Percentiles rank a stretch among this genome's conserved stretches.
Conservation (phyloP, 2,113 vertebrate species). For the Sinosuthora webbiana region DNA sequence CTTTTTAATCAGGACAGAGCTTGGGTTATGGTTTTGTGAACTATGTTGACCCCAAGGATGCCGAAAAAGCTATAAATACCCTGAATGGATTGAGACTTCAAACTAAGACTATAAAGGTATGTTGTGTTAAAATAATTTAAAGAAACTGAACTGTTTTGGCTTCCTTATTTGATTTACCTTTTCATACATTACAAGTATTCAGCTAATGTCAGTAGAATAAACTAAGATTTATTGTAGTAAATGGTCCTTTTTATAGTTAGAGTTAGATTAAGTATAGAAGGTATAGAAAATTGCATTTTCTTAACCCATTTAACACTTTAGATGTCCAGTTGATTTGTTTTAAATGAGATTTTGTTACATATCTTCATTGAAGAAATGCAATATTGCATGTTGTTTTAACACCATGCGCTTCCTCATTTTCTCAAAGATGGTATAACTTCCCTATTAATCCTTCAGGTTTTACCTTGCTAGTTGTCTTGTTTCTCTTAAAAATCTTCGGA, state of each 20-base stretch:
- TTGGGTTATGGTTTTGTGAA: constrained; percentile 99
- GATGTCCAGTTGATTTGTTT: background rate
- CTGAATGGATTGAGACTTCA: constrained; percentile 97
- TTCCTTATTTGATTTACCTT: background rate
- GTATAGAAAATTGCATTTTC: background rate
- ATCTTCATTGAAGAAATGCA: background rate
- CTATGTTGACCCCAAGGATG: constrained; percentile 96
- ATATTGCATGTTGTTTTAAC: background rate
- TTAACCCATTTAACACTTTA: background rate
- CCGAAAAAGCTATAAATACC: constrained; percentile 97
- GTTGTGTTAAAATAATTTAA: constrained; percentile 5
- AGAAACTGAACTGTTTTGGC: background rate
- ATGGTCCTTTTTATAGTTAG: background rate
- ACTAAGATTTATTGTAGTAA: background rate
- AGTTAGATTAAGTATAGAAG: background rate
- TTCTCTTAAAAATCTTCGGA: background rate
- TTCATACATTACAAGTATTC: background rate
- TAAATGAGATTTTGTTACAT: background rate
- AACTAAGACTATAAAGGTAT: constrained; percentile 99
- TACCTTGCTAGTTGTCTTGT: background rate
- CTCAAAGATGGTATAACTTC: background rate
- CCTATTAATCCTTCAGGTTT: background rate
- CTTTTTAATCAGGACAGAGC: constrained; percentile 86
- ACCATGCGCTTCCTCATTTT: background rate
- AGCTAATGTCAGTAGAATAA: background rate